A percentile compares a stretch with the other conserved stretches of the same genome.
Conservation (phyloP, 2,113 vertebrate genomes). For the Apteryx owenii region DNA sequence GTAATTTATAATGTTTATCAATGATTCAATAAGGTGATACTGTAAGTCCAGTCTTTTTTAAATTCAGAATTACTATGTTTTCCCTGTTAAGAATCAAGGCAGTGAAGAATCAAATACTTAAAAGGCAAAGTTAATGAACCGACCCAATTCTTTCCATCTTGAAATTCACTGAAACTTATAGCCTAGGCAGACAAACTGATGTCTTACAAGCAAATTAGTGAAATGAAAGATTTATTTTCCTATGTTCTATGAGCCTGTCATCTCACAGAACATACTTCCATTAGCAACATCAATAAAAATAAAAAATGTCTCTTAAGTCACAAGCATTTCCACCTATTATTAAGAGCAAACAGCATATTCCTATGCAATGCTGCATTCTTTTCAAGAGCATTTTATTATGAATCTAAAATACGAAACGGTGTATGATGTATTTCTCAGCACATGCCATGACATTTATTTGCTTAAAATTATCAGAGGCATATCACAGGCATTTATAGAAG, state of each 20-base stretch:
- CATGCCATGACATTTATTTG: not conserved
- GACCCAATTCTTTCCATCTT: not conserved
- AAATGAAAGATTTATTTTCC: conserved; percentile 4
- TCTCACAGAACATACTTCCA: not conserved
- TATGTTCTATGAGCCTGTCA: not conserved
- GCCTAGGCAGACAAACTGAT: not conserved
- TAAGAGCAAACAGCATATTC: not conserved
- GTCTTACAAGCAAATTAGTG: not conserved
- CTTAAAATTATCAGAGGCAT: not conserved
- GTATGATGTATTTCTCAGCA: not conserved
- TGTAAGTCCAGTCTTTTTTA: not conserved
- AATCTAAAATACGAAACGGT: not conserved
- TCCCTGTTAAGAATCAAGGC: not conserved
- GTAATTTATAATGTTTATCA: not conserved
- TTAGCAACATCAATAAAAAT: not conserved
- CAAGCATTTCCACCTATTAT: conserved; percentile 1
- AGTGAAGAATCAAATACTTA: not conserved
- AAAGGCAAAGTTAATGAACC: not conserved
- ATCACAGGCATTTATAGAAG: not conserved
- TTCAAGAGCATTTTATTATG: not conserved
- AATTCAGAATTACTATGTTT: not conserved
- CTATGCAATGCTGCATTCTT: not conserved
- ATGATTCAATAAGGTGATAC: not conserved
- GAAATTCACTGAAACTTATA: not conserved
- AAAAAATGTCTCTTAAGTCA: not conserved